phyloP scores from a whole-genome alignment of 2,797 vertebrate species.

The Mycteria americana region DNA sequence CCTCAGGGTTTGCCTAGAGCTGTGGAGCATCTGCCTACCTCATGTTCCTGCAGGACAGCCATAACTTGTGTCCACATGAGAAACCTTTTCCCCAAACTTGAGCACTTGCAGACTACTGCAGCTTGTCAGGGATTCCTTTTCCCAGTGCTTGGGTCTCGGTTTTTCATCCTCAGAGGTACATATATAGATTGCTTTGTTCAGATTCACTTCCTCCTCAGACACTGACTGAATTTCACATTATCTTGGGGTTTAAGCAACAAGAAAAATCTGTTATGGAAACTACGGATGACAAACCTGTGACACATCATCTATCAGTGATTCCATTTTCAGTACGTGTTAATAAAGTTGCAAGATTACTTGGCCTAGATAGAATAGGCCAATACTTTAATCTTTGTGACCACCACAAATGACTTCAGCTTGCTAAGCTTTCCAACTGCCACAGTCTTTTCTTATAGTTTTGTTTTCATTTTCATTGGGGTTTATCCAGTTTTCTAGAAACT shows the following conservation, averaged over 20 bases:
- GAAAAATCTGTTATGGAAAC: not conserved
- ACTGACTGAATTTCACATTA: not conserved
- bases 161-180: not conserved
- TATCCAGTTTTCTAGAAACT: not conserved
- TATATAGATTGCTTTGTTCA: not conserved
- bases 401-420: not conserved
- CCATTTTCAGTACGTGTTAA: not conserved
- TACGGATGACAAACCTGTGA: not conserved
- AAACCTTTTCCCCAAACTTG: not conserved
- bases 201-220: not conserved
- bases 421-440: not conserved
- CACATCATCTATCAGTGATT: not conserved
- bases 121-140: not conserved
- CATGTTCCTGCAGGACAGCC: not conserved
- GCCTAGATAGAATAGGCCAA: not conserved
- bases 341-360: not conserved
- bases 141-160: not conserved
- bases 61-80: accelerated
- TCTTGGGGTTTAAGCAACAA: not conserved
- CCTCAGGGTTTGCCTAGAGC: not conserved
- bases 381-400: not conserved
- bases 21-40: not conserved
- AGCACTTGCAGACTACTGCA: not conserved
- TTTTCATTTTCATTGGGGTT: not conserved
- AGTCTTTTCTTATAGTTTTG: not conserved